Conservation (phyloP, 2,888 invertebrate species). For the Nymphalis c-album region DNA sequence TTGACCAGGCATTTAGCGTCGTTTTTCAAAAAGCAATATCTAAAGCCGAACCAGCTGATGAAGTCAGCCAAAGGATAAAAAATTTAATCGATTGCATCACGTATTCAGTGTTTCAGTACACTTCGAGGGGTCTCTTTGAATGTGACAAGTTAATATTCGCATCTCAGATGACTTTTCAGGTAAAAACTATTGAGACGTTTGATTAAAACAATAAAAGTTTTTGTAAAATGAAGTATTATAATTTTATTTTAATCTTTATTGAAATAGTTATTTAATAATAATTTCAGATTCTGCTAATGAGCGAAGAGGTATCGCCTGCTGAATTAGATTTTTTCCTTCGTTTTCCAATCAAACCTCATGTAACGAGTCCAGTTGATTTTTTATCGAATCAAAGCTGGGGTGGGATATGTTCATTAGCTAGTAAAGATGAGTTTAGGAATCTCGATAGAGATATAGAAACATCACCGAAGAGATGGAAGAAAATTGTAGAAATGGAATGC, state of each 20-base stretch:
- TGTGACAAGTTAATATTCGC: slow-evolving; percentile 98
- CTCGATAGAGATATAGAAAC: slow-evolving; percentile 97
- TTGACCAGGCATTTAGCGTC: slow-evolving; percentile 93
- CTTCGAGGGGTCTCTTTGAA: slow-evolving; percentile 96
- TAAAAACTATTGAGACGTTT: slow-evolving; percentile 49
- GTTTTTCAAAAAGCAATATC: slow-evolving; percentile 98
- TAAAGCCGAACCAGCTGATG: slow-evolving; percentile 90
- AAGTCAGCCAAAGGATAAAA: slow-evolving; percentile 88
- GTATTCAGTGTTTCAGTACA: slow-evolving; percentile 96
- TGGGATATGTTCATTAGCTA: slow-evolving; percentile 94
- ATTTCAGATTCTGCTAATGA: slow-evolving; percentile 89
- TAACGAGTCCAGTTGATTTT: slow-evolving; percentile 97
- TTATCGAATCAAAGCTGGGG: slow-evolving; percentile 96
- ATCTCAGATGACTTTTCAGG: slow-evolving; percentile 97
- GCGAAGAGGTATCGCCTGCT: slow-evolving; percentile 90
- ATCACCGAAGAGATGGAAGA: slow-evolving; percentile 98
- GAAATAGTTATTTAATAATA: background rate
- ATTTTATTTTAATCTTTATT: background rate
- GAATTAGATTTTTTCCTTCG: slow-evolving; percentile 96
- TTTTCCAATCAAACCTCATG: slow-evolving; percentile 95
- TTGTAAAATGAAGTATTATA: background rate
- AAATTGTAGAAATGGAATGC: slow-evolving; percentile 95
- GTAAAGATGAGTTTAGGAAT: slow-evolving; percentile 95
- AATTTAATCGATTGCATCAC: slow-evolving; percentile 97
- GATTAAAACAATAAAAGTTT: too few species aligned